Evolutionary conservation across 1,140 invertebrate species (phyloP).

Genomic region (Polypedilum vanderplanki): DNA sequence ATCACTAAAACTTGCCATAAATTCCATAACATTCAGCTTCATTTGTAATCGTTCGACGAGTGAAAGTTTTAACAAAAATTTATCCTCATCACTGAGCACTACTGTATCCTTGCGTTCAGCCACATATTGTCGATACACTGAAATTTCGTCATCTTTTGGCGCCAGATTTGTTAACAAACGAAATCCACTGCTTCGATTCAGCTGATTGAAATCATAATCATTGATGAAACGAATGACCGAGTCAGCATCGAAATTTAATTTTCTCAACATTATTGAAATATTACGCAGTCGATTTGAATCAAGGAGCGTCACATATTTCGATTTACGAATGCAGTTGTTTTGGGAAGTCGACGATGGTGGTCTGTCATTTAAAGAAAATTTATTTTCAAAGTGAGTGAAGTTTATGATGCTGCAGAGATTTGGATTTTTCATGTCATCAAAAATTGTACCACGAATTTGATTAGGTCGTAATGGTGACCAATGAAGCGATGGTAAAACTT

Average conservation of each 20-base stretch:
- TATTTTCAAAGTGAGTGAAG: constrained; percentile 25
- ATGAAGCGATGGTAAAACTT: neutral
- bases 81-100: neutral
- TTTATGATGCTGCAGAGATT: neutral
- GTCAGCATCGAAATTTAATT: constrained; percentile 26
- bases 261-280: neutral
- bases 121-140: neutral
- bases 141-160: neutral
- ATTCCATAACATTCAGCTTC: neutral
- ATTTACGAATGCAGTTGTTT: neutral
- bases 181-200: neutral
- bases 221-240: neutral
- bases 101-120: neutral
- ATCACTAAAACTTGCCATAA: constrained; percentile 15
- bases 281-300: neutral
- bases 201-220: constrained; percentile 1
- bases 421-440: neutral
- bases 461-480: neutral
- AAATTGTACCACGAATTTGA: neutral
- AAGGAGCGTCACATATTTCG: neutral
- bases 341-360: neutral
- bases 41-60: constrained; percentile 2
- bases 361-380: neutral
- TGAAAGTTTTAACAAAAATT: constrained; percentile 4
- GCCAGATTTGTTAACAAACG: neutral